Percentiles rank a stretch among this genome's conserved stretches.
Conservation (phyloP, 1,140 invertebrate species). For the Ceratosolen fusciceps region DNA sequence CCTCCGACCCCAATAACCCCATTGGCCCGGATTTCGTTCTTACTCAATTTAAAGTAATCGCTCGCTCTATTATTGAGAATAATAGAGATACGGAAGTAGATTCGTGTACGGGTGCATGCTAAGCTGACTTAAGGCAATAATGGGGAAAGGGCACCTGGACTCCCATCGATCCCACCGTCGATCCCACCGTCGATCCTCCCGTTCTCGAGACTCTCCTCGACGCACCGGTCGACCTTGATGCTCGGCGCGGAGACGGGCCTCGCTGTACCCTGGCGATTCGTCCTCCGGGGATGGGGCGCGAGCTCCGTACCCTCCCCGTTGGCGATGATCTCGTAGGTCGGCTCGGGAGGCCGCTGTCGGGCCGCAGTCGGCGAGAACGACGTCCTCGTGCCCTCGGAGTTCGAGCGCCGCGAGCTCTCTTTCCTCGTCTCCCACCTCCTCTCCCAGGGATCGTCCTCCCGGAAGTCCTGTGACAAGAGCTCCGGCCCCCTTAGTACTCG, state of each 20-base stretch:
- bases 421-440: background rate
- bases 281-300: background rate
- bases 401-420: background rate
- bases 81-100: too few relatives aligned
- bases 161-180: background rate
- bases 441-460: constrained; percentile 8
- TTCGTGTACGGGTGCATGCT: too few relatives aligned
- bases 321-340: constrained; percentile 24
- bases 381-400: constrained; percentile 8
- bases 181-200: background rate
- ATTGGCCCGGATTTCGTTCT: too few relatives aligned
- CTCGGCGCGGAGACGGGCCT: constrained; percentile 67
- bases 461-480: background rate
- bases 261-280: constrained; percentile 17
- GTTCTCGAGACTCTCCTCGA: constrained; percentile 49
- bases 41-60: too few relatives aligned
- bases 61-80: too few relatives aligned
- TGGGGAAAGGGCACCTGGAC: too few relatives aligned
- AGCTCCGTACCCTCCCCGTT: background rate
- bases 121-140: too few relatives aligned
- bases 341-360: background rate
- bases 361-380: background rate
- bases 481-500: background rate
- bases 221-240: constrained; percentile 58
- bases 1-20: too few relatives aligned